Conservation (phyloP, 2,113 vertebrate genomes). For the Clarias magur region DNA sequence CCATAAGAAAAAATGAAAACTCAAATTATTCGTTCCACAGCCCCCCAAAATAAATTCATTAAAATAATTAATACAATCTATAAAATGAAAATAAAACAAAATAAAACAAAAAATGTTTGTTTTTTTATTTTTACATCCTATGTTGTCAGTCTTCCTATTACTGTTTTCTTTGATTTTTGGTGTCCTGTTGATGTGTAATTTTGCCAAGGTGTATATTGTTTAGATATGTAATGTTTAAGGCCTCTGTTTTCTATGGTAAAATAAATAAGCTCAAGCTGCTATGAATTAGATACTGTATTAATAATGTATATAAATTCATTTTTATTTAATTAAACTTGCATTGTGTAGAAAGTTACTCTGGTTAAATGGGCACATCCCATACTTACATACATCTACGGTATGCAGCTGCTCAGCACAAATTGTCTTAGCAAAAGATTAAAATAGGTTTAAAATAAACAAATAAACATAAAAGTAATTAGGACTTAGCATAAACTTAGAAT, state of each 20-base stretch:
- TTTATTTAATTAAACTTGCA: neutral
- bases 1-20: no score
- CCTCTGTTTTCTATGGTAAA: constrained; percentile 14
- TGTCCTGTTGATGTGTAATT: constrained; percentile 22
- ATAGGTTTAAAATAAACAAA: constrained; percentile 65
- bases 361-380: constrained; percentile 3
- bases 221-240: constrained; percentile 12
- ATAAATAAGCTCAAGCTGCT: constrained; percentile 21
- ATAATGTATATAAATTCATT: neutral
- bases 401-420: constrained; percentile 61
- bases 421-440: constrained; percentile 56
- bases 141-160: neutral
- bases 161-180: constrained; percentile 5
- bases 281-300: constrained; percentile 19
- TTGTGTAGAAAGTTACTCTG: constrained; percentile 52
- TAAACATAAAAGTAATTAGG: constrained; percentile 20
- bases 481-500: no score
- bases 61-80: no score
- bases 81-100: no score
- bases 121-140: neutral
- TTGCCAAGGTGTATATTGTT: constrained; percentile 29
- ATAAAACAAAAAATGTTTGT: no score
- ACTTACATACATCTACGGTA: neutral
- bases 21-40: no score
- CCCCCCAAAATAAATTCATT: no score